Evolutionary conservation across 2,113 vertebrate species (phyloP), one percentile per base, ranked within the genome.

Genomic region (Tachysurus vachellii): DNA sequence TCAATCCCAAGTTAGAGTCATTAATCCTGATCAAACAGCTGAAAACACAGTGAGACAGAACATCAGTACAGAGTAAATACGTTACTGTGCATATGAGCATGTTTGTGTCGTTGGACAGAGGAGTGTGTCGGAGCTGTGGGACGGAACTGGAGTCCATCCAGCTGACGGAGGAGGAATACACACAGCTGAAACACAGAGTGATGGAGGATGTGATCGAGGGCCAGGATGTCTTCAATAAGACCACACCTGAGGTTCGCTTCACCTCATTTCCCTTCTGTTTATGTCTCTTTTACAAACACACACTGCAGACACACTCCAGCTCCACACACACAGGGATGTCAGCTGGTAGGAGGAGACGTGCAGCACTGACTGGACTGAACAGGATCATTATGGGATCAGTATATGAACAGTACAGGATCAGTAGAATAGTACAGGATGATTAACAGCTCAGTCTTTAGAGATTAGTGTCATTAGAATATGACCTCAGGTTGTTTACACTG

Each of bases 151-250:
- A 99, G 91, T 95, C 96, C 36, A 97, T 98, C 91, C 91, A 96
- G 42, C 93, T 99, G 92, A 97, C 90, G 0, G 85, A 92, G 83
- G 96, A 97, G 88, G 97, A 99, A 42, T 99, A 98, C 89, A 90
- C 88, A 3, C 91, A 93, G 85, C 96, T 99, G 82, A 97, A 95
- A n/a, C 92, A 93, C 89, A 93, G 88, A 89, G 94, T 99, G 92
- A 95, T 97, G 93, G 92, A 31, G 0, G 95, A 97, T 0, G 94
- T 99, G 89, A 98, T 99, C 82, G 93, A 97, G 87, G 98, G 98
- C 21, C 90, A 36, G 47, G 97, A 99, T 86, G 92, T 95, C 82
- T 99, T 97, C 54, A 96, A 92, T 16, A 99, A 99, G 93, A 99
- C 98, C 4, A 99, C 94, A 53, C 98, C 98, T 9, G 83, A 96